A percentile compares a stretch with the other conserved stretches of the same genome.
These are phyloP conservation scores for Talpa occidentalis DNA, from an alignment of 2,113 vertebrate species.

Conservation along the genomic window DNA sequence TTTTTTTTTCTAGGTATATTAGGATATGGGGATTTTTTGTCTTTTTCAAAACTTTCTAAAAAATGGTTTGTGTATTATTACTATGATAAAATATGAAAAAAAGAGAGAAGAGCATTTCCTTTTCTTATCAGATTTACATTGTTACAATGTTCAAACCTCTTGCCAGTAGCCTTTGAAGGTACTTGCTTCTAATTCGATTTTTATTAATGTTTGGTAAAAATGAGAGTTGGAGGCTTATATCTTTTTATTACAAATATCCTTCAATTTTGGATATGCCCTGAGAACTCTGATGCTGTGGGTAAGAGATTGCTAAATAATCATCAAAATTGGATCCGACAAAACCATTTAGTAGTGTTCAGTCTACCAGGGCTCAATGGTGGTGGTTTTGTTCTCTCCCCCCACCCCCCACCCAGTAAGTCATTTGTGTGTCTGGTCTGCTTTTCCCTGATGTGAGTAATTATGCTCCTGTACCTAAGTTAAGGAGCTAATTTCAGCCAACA, in stretches of 20 bases:
- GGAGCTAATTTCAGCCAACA: conserved; percentile 62
- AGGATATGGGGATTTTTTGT: not conserved
- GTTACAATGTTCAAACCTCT: conserved; percentile 34
- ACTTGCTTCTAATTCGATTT: conserved; percentile 74
- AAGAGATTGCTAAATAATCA: conserved; percentile 71
- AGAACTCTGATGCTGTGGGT: conserved; percentile 46
- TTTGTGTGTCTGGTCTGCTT: conserved; percentile 60
- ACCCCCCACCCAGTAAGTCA: not conserved
- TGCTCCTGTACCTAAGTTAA: conserved; percentile 57
- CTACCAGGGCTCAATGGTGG: not conserved
- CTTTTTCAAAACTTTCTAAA: not conserved
- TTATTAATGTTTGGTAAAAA: conserved; percentile 77
- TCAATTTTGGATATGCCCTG: conserved; percentile 63
- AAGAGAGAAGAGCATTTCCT: not conserved
- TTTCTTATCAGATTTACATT: conserved; percentile 54
- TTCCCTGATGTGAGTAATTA: conserved; percentile 60
- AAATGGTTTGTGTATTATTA: conserved; percentile 39
- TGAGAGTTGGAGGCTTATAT: conserved; percentile 71
- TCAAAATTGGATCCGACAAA: conserved; percentile 68
- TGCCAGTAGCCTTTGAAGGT: conserved; percentile 42
- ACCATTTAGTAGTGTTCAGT: conserved; percentile 50
- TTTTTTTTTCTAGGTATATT: conserved; percentile 21
- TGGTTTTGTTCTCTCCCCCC: not conserved
- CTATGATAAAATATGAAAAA: conserved; percentile 46
- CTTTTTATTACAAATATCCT: conserved; percentile 79